phyloP scores from a whole-genome alignment of 2,888 invertebrate genomes.

The Nowickia ferox region DNA sequence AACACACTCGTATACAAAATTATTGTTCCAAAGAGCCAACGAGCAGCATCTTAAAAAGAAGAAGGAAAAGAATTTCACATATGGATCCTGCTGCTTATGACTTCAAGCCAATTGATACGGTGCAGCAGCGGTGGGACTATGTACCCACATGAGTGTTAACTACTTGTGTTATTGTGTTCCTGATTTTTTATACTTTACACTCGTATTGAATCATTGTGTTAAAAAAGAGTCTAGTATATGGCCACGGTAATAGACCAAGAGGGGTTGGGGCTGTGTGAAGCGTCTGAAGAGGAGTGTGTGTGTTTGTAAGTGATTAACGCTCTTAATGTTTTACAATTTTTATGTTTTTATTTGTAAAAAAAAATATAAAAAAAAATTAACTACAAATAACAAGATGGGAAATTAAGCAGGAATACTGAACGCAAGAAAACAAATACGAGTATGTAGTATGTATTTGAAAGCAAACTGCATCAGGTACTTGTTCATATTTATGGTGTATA shows the following conservation, averaged over 20 bases:
- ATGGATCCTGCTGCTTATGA: conserved; percentile 50
- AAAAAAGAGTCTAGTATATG: conserved; percentile 39
- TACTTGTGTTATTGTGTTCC: conserved; percentile 25
- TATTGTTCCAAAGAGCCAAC: conserved; percentile 36
- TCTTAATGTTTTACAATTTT: conserved; percentile 65
- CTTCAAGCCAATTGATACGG: conserved; percentile 29
- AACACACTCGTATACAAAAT: conserved; percentile 4
- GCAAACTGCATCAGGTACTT: conserved; percentile 19
- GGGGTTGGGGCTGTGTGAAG: background rate
- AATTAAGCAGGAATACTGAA: background rate
- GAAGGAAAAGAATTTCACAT: conserved; percentile 42
- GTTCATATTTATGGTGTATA: conserved; percentile 56
- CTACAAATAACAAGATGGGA: conserved; percentile 36
- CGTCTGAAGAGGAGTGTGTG: conserved; percentile 19
- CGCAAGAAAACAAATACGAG: background rate
- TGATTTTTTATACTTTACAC: conserved; percentile 40
- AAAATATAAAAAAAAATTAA: conserved; percentile 19
- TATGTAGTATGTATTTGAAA: conserved; percentile 3
- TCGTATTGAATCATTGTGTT: conserved; percentile 44
- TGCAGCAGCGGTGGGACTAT: background rate
- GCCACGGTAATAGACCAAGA: conserved; percentile 18
- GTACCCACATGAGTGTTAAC: conserved; percentile 32
- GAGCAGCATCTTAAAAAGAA: conserved; percentile 32
- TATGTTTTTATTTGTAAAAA: conserved; percentile 47
- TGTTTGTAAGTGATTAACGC: conserved; percentile 66